Conservation (phyloP, 2,888 invertebrate species). For the Furcula furcula region DNA sequence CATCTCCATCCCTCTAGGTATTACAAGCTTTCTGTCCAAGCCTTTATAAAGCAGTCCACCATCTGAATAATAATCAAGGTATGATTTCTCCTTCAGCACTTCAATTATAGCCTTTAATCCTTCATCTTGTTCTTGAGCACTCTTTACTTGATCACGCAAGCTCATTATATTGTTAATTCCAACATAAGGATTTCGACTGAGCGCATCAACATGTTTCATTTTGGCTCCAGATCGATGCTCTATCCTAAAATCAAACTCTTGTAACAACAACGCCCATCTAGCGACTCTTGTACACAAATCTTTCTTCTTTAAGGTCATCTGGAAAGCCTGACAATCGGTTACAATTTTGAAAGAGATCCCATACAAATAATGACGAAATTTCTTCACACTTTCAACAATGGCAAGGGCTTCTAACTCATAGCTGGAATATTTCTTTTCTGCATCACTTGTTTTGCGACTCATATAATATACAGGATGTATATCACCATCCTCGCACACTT, state of each 20-base stretch:
- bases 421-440: slow-evolving; percentile 23
- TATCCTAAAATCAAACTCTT: slow-evolving; percentile 14
- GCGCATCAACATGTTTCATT: slow-evolving; percentile 37
- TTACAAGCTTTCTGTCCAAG: not conserved
- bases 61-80: not conserved
- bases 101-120: slow-evolving; percentile 2
- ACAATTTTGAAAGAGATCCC: slow-evolving; percentile 28
- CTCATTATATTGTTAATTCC: not conserved
- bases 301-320: slow-evolving; percentile 26
- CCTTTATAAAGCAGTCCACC: slow-evolving; percentile 3
- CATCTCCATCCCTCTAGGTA: slow-evolving; percentile 1
- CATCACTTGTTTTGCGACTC: slow-evolving; percentile 17
- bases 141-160: not conserved
- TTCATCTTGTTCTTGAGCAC: slow-evolving; percentile 2
- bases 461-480: slow-evolving; percentile 20
- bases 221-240: slow-evolving; percentile 14
- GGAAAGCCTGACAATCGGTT: slow-evolving; percentile 25
- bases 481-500: slow-evolving; percentile 8
- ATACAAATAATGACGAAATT: slow-evolving; percentile 27
- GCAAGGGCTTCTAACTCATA: slow-evolving; percentile 33
- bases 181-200: slow-evolving; percentile 14
- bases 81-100: not conserved
- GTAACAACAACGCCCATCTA: slow-evolving; percentile 14
- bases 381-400: slow-evolving; percentile 22
- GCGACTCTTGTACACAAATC: slow-evolving; percentile 23